Evolutionary conservation across 2,888 invertebrate genomes (phyloP).

Genomic region (Protula sp.): DNA sequence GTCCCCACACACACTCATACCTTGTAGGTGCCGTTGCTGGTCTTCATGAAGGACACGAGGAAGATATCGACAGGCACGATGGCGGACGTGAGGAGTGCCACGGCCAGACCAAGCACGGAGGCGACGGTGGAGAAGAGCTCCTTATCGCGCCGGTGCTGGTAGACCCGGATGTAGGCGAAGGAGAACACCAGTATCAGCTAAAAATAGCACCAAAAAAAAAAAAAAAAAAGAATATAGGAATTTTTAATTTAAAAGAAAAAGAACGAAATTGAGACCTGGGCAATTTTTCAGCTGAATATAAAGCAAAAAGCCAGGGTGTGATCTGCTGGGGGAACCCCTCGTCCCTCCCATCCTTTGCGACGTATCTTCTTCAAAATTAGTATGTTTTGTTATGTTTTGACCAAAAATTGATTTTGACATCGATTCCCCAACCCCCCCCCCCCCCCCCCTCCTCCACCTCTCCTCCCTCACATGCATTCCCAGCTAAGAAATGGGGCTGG

Average conservation of each 20-base stretch:
- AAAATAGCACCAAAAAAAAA: constrained; percentile 20
- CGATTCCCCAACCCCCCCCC: too few species aligned
- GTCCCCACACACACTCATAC: too few species aligned
- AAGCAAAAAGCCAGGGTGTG: not conserved
- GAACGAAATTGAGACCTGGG: too few species aligned
- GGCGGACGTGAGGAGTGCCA: constrained; percentile 44
- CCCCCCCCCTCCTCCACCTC: too few species aligned
- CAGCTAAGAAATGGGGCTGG: too few species aligned
- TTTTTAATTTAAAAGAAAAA: not conserved
- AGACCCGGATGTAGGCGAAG: constrained; percentile 47
- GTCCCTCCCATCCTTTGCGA: too few species aligned
- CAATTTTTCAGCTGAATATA: too few species aligned
- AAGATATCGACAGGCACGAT: constrained; percentile 54
- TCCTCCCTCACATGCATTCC: too few species aligned
- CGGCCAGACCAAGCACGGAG: constrained; percentile 38
- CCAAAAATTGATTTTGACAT: too few species aligned
- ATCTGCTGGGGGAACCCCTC: too few species aligned
- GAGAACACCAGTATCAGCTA: constrained; percentile 50
- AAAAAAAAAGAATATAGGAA: not conserved
- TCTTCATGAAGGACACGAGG: constrained; percentile 54
- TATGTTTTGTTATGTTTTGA: too few species aligned
- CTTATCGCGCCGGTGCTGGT: constrained; percentile 46
- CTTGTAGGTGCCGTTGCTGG: constrained; percentile 49
- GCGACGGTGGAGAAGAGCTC: constrained; percentile 41
- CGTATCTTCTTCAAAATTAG: too few species aligned